Conservation (phyloP, 2,113 vertebrate genomes). For the Corythaixoides concolor region DNA sequence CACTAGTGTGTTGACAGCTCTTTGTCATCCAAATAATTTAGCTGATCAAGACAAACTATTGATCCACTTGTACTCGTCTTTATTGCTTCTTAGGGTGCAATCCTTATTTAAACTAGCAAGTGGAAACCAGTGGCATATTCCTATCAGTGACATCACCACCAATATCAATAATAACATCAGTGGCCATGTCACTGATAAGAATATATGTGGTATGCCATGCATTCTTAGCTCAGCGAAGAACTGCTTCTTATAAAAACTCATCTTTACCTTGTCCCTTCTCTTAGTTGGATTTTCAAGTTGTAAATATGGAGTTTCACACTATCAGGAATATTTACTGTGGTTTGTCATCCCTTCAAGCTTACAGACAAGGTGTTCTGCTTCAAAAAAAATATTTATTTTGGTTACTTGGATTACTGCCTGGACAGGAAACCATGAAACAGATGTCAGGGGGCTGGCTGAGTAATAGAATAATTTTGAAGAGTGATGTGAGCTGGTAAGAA, state of each 20-base stretch:
- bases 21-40: neutral
- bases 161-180: neutral
- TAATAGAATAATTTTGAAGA: conserved; percentile 37
- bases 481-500: conserved; percentile 4
- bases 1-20: neutral
- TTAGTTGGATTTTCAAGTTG: neutral
- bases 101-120: neutral
- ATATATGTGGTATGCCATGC: neutral
- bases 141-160: neutral
- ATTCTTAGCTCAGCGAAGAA: neutral
- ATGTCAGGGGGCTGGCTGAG: conserved; percentile 22
- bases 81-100: neutral
- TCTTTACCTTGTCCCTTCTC: neutral
- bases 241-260: neutral
- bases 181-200: neutral
- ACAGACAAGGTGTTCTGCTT: conserved; percentile 51
- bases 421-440: conserved; percentile 7
- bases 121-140: neutral
- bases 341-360: conserved; percentile 23
- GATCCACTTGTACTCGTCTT: neutral
- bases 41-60: neutral
- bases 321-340: conserved; percentile 25
- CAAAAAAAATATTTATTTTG: conserved; percentile 54
- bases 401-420: conserved; percentile 51
- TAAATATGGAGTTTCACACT: neutral